Conservation (phyloP, 2,797 vertebrate genomes). For the Sebastes oblongus region DNA sequence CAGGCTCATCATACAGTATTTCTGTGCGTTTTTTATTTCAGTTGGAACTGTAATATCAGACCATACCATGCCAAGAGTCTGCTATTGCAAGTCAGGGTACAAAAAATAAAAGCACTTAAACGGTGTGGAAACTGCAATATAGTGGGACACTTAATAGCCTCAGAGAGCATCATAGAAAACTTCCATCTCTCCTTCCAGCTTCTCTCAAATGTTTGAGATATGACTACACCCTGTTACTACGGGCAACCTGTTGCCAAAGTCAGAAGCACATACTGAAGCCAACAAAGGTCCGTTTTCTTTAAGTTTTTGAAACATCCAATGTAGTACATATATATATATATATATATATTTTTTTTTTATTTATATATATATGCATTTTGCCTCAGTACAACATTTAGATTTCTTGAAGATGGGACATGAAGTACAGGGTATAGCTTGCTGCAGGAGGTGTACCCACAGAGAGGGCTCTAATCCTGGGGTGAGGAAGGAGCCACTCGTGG, state of each 20-base stretch:
- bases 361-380: slow-evolving; percentile 5
- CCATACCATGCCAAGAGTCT: background rate
- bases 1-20: background rate
- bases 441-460: background rate
- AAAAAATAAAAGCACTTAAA: slow-evolving; percentile 31
- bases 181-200: background rate
- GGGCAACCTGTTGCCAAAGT: background rate
- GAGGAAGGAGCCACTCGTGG: background rate
- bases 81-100: slow-evolving; percentile 4
- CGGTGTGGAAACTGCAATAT: background rate
- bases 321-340: slow-evolving; percentile 2
- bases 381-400: background rate
- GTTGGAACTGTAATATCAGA: background rate
- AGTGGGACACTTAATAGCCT: background rate
- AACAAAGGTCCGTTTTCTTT: slow-evolving; percentile 13
- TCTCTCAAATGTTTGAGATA: background rate
- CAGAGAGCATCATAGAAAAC: background rate
- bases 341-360: slow-evolving; percentile 12
- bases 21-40: slow-evolving; percentile 12
- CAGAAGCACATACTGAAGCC: slow-evolving; percentile 27
- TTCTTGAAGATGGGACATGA: background rate
- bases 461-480: background rate
- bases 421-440: background rate
- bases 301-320: slow-evolving; percentile 21
- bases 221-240: background rate